Base-by-base conservation (phyloP, 2,113 vertebrate species). In the Ophthalmolycus amberensis region DNA sequence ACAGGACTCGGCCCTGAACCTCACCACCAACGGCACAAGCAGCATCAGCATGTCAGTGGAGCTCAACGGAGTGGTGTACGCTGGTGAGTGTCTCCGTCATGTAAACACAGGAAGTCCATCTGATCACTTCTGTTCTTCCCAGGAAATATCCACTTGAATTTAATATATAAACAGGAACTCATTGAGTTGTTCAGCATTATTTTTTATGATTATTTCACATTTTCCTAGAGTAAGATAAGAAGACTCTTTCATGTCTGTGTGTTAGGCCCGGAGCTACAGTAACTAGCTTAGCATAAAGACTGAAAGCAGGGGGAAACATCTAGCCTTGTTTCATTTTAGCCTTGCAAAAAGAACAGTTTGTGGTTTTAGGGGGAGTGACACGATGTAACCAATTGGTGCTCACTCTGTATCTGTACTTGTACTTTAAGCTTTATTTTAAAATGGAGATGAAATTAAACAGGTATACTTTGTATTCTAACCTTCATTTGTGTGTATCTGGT, bases 1-100 rank as follows among this genome's bases (percentile, higher is more conserved):
- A 87, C 96, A 95, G 87, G 97, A 99, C 76, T 90, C 97, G 0
- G 92, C 96, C 3, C 29, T 94, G 67, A 94, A 92, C 85, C 85
- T 96, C 59, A 91, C 92, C 27, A 94, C 92, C 78, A 98, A 97
- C 0, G 96, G 97, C 89, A 95, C 95, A 85, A 96, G 92, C 93
- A 99, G 97, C 92, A 99, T 99, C 88, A 99, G 96, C 93, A 98
- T 99, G 97, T 99, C 98, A 0, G 96, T 99, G 50, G 98, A 99
- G 91, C 97, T 99, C 79, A 99, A 99, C 1, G 98, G 98, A 0
- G 95, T 98, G 48, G 86, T 99, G 80, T 99, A 99, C 91, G 95
- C 97, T 83, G 97, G 98, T 99, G 85, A 92, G 93, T 71, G 29
- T 6, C 9, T 29, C 29, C 5, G 29, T 40, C 58, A 69, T 29